Conservation (phyloP, 2,797 vertebrate genomes). For the Tolypeutes matacus region DNA sequence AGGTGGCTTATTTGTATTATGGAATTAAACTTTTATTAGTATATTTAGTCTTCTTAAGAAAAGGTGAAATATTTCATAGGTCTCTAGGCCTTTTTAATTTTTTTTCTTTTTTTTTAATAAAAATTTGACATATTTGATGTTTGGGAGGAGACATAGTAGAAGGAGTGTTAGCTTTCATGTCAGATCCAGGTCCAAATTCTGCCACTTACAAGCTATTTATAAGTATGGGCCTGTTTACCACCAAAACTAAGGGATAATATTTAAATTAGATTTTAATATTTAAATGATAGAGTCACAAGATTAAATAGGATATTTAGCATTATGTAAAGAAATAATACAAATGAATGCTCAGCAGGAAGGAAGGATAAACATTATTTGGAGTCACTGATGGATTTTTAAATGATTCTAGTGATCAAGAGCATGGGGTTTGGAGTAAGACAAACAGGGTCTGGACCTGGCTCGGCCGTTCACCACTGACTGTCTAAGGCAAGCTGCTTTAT, state of each 20-base stretch:
- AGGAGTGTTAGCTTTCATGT: neutral
- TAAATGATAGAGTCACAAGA: neutral
- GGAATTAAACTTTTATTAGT: slow-evolving; percentile 24
- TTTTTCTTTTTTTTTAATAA: neutral
- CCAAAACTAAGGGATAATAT: neutral
- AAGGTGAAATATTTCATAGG: neutral
- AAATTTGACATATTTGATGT: neutral
- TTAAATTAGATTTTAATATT: neutral
- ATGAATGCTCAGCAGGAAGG: neutral
- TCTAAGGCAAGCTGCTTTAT: neutral
- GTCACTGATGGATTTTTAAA: neutral
- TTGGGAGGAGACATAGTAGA: neutral
- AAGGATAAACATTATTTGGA: neutral
- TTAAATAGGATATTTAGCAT: neutral
- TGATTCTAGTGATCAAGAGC: neutral
- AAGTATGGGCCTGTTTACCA: neutral
- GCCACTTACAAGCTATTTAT: neutral
- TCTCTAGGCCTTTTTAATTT: neutral
- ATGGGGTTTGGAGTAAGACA: neutral
- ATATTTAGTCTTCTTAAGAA: neutral
- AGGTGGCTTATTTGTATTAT: slow-evolving; percentile 39
- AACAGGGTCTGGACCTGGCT: neutral
- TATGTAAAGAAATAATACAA: neutral
- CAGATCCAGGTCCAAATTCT: neutral
- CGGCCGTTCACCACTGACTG: neutral